Conservation (phyloP, 2,797 vertebrate species). For the Echeneis naucrates region DNA sequence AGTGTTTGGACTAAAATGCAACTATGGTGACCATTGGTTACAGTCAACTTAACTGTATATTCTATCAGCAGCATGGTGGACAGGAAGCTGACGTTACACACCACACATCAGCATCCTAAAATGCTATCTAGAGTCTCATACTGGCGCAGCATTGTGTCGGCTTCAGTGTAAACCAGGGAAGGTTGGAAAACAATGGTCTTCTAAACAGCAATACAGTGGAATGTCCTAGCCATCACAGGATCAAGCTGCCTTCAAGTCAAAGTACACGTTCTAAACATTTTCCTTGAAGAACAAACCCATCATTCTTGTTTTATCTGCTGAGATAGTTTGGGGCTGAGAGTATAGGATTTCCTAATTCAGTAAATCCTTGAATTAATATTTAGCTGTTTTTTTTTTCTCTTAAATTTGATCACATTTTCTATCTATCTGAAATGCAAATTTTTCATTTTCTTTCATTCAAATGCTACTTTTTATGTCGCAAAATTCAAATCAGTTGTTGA, state of each 20-base stretch:
- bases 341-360: not conserved
- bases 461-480: not conserved
- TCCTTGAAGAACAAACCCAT: accelerated
- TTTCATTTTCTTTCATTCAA: too few species aligned
- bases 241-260: not conserved
- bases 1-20: not conserved
- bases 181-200: too few species aligned
- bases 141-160: too few species aligned
- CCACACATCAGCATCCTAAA: too few species aligned
- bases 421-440: not conserved
- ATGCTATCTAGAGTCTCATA: too few species aligned
- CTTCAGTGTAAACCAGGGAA: too few species aligned
- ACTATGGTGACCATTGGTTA: not conserved
- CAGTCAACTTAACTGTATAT: too few species aligned
- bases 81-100: too few species aligned
- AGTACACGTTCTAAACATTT: too few species aligned
- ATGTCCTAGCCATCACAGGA: not conserved
- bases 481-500: not conserved
- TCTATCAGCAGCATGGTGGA: too few species aligned
- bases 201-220: too few species aligned
- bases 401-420: not conserved
- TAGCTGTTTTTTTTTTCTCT: not conserved
- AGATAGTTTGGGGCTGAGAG: not conserved
- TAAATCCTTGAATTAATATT: not conserved
- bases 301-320: not conserved